A percentile compares a stretch with the other conserved stretches of the same genome.
These are phyloP conservation scores for Pelagia noctiluca DNA, from an alignment of 30 jellyfish, hydroid and myxozoan genomes.

Conservation along the genomic window DNA sequence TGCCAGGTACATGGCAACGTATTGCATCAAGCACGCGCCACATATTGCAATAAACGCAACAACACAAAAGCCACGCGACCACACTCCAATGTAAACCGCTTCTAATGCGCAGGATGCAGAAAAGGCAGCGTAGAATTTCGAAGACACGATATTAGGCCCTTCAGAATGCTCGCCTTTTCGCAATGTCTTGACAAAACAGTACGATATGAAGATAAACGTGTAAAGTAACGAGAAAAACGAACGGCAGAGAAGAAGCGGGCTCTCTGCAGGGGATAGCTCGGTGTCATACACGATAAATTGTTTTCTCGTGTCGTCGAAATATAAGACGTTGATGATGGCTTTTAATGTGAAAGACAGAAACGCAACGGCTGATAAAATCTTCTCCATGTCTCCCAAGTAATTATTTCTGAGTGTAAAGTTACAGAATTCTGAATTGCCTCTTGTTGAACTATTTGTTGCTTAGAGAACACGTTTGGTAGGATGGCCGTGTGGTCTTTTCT, in stretches of 20 bases:
- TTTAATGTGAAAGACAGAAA: conserved; percentile 24
- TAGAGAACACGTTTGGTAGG: too few relatives aligned
- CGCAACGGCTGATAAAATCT: conserved; percentile 25
- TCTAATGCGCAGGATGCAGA: conserved; percentile 37
- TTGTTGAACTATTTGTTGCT: too few relatives aligned
- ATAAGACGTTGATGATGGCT: background rate
- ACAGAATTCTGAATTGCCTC: too few relatives aligned
- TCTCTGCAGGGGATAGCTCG: conserved; percentile 43
- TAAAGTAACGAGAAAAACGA: conserved; percentile 31
- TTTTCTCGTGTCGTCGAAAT: conserved; percentile 2
- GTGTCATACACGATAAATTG: conserved; percentile 38
- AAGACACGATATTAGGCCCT: background rate
- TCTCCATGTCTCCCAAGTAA: conserved; percentile 3
- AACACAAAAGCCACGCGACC: conserved; percentile 37
- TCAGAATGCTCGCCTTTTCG: background rate
- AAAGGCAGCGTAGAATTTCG: conserved; percentile 31
- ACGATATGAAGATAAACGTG: conserved; percentile 18
- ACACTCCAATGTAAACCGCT: conserved; percentile 16
- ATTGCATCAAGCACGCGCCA: conserved; percentile 28
- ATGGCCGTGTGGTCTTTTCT: too few relatives aligned
- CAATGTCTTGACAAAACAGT: conserved; percentile 35
- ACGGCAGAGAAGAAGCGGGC: conserved; percentile 49
- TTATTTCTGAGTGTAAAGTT: too few relatives aligned
- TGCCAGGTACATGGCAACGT: conserved; percentile 32
- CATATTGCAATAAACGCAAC: conserved; percentile 33